phyloP scores from a whole-genome alignment of 2,888 invertebrate genomes.

The Syritta pipiens region DNA sequence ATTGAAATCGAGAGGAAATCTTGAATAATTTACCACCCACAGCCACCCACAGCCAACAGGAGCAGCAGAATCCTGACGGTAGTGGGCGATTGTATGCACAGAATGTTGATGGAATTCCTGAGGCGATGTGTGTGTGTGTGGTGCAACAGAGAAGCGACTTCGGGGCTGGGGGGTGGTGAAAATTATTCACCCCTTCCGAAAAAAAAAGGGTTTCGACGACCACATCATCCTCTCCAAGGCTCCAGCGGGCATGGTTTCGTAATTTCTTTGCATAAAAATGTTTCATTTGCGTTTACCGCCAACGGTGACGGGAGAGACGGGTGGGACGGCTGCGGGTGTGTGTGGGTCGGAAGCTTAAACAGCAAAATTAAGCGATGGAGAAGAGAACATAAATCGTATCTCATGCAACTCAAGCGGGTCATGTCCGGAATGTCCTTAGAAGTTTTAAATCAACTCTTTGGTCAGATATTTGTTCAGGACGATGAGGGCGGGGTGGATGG shows the following conservation, averaged over 20 bases:
- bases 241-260: slow-evolving; percentile 12
- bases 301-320: background rate
- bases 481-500: too few relatives aligned
- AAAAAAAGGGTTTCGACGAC: slow-evolving; percentile 47
- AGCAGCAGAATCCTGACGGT: slow-evolving; percentile 10
- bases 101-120: slow-evolving; percentile 53
- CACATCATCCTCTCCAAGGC: background rate
- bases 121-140: background rate
- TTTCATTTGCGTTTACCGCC: slow-evolving; percentile 29
- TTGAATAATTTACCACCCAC: slow-evolving; percentile 62
- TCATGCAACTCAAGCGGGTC: background rate
- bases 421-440: background rate
- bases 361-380: slow-evolving; percentile 24
- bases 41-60: background rate
- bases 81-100: slow-evolving; percentile 34
- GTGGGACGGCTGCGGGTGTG: background rate
- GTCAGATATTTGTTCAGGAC: slow-evolving; percentile 4
- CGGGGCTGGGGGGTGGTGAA: background rate
- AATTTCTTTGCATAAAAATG: slow-evolving; percentile 17
- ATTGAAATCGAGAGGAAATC: slow-evolving; percentile 69
- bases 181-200: slow-evolving; percentile 45
- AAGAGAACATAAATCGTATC: slow-evolving; percentile 7
- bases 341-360: background rate
- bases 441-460: slow-evolving; percentile 14
- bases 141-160: background rate